A percentile compares a stretch with the other conserved stretches of the same genome.
Evolutionary conservation across 1,140 invertebrate genomes (phyloP).

Genomic region (Cotesia vestalis): DNA sequence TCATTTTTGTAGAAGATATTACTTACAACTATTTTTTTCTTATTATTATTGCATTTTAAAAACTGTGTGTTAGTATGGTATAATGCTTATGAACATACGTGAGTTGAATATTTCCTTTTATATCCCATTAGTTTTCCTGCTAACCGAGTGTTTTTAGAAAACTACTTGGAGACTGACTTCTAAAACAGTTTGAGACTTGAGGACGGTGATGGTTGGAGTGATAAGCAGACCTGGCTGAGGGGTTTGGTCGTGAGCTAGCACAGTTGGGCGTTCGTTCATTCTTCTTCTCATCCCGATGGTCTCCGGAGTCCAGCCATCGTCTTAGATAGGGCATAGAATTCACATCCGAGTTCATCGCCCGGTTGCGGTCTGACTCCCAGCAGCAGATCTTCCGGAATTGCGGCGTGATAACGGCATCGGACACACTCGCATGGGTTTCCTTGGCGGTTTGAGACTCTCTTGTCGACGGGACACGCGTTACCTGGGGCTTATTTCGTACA

Average conservation of each 20-base stretch:
- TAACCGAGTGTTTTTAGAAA: constrained; percentile 26
- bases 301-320: constrained; percentile 15
- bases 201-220: background rate
- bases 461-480: background rate
- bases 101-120: background rate
- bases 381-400: background rate
- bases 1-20: constrained; percentile 1
- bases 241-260: constrained; percentile 9
- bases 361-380: constrained; percentile 4
- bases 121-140: constrained; percentile 1
- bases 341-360: background rate
- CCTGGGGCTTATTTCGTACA: constrained; percentile 3
- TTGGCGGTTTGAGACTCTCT: constrained; percentile 14
- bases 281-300: background rate
- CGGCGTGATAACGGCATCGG: constrained; percentile 12
- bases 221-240: background rate
- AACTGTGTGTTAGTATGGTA: background rate
- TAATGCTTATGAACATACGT: constrained; percentile 15
- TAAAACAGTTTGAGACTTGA: background rate
- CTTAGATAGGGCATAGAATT: background rate
- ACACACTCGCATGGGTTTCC: background rate
- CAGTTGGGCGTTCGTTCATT: constrained; percentile 2
- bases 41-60: constrained; percentile 1
- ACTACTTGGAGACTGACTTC: constrained; percentile 5
- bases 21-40: background rate